phyloP scores from a whole-genome alignment of 30 jellyfish, hydroid and myxozoan genomes.

The Hydra vulgaris region DNA sequence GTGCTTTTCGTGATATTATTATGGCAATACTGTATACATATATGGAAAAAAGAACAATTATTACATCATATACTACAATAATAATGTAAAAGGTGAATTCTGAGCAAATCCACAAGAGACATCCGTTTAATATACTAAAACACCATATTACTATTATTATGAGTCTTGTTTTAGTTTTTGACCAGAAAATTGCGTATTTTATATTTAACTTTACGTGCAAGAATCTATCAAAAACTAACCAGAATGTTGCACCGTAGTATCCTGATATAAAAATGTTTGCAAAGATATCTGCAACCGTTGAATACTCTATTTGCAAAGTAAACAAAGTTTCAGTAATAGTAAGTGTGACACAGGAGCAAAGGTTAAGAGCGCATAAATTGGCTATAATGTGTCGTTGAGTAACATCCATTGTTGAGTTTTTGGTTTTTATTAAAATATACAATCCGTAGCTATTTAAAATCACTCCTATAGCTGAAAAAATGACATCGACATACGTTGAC shows the following conservation, averaged over 20 bases:
- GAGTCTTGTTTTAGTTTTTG: neutral
- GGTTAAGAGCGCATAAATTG: neutral
- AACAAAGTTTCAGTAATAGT: neutral
- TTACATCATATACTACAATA: neutral
- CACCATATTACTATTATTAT: neutral
- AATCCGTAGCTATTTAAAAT: neutral
- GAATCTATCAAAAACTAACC: neutral
- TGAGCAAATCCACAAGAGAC: neutral
- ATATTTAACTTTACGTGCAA: neutral
- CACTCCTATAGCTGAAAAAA: neutral
- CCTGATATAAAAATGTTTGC: neutral
- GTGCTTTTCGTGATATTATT: neutral
- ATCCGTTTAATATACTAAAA: neutral
- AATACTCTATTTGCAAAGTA: neutral
- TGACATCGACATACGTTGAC: neutral
- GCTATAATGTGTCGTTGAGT: neutral
- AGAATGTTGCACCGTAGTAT: neutral
- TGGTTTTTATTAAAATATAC: neutral
- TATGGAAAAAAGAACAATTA: neutral
- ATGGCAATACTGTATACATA: neutral
- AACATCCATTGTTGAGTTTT: neutral
- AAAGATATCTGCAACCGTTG: neutral
- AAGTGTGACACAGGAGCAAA: neutral
- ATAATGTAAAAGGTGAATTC: neutral
- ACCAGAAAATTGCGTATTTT: neutral